Base-by-base conservation (phyloP, 2,888 invertebrate species). In the Elegia similella region DNA sequence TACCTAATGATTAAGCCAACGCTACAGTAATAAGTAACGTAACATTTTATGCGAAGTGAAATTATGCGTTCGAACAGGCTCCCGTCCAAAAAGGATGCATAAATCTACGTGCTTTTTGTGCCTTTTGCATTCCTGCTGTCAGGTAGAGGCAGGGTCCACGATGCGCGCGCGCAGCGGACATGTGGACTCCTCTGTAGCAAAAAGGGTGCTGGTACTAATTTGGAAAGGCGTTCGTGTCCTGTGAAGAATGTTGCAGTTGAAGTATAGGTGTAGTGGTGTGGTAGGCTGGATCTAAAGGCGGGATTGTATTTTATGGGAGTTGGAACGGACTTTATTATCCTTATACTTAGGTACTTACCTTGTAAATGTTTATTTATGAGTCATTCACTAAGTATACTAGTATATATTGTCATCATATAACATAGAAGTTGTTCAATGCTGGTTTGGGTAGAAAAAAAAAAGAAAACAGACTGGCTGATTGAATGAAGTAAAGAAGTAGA, bases 41-140 rank as follows among this genome's bases (percentile, higher is more conserved):
- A 38, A 38, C 34, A 12, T 38, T 38, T 38, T 38, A 38, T 38
- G 38, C 38, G 38, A 12, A 38, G n/a, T 38, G n/a, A 38, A 38
- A 38, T 38, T 38, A 38, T n/a, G 12, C n/a, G 38, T 12, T 38
- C 12, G 38, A 38, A 12, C 38, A 38, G n/a, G 38, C 38, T 12
- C 38, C 38, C 38, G 38, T n/a, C 38, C 38, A 55, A 55, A 55
- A 55, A 16, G 54, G 76, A 62, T 68, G 69, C 73, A 82, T 83
- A 82, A 84, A 84, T 84, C 76, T 67, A 59, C 71, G 72, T 69
- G 73, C 61, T 63, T 78, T 83, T 84, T 86, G 44, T 86, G 76
- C 75, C 82, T 84, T 84, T 85, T 70, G 80, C 72, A 85, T 86
- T 66, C 85, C 84, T 69, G 74, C 80, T 80, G 84, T 77, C 83